Evolutionary conservation across 2,797 vertebrate species (phyloP).

Genomic region (Sebastes trivittatus): DNA sequence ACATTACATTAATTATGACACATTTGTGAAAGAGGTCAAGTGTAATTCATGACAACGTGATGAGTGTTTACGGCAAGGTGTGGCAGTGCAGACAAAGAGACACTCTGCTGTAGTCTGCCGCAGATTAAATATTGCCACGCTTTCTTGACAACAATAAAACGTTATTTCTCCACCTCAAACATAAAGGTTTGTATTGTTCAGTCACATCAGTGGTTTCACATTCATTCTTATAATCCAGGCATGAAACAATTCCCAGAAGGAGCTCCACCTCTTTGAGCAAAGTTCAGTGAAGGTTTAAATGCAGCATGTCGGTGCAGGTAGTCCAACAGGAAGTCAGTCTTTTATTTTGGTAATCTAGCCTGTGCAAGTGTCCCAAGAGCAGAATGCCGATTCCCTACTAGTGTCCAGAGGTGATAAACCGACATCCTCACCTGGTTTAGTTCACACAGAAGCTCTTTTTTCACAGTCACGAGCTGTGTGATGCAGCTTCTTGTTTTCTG

Average conservation of each 20-base stretch:
- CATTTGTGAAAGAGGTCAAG: conserved; percentile 3
- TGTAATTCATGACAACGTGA: background rate
- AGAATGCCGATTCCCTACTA: background rate
- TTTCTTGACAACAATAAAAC: fast-evolving
- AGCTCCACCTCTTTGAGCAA: background rate
- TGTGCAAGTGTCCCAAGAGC: background rate
- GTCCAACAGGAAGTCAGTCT: background rate
- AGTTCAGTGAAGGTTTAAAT: background rate
- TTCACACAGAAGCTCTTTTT: background rate
- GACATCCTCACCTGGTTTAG: background rate
- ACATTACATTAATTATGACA: conserved; percentile 10
- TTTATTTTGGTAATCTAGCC: background rate
- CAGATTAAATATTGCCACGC: background rate
- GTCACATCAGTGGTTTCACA: conserved; percentile 10
- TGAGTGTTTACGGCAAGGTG: background rate
- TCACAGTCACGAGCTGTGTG: background rate
- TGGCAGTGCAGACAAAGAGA: background rate
- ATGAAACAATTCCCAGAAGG: background rate
- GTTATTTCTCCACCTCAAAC: background rate
- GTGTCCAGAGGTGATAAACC: background rate
- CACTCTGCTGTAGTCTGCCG: background rate
- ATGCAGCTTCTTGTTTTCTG: background rate
- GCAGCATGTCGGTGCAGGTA: background rate
- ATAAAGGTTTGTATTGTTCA: background rate
- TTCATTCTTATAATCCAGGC: background rate